phyloP scores from a whole-genome alignment of 2,888 invertebrate genomes.

The Dascillus cervinus region DNA sequence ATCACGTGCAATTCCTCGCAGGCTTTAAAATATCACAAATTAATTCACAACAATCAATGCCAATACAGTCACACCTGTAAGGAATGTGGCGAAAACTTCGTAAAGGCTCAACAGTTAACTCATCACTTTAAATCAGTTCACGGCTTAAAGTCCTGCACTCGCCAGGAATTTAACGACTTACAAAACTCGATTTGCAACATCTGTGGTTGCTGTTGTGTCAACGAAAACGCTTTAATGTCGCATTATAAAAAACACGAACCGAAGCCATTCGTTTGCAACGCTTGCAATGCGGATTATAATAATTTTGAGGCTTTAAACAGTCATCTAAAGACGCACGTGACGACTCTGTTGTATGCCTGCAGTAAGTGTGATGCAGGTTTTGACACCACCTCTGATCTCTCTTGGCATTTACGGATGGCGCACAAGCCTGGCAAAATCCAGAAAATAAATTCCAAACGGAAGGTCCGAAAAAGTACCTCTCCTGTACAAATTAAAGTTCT shows the following conservation, averaged over 20 bases:
- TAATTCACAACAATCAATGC: neutral
- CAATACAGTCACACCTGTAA: constrained; percentile 6
- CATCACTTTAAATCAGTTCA: constrained; percentile 17
- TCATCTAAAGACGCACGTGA: constrained; percentile 23
- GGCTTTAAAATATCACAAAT: constrained; percentile 3
- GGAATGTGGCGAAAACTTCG: constrained; percentile 16
- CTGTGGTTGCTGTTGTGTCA: constrained; percentile 18
- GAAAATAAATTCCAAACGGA: no score
- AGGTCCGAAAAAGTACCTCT: no score
- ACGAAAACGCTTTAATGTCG: constrained; percentile 16
- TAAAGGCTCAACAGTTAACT: constrained; percentile 15
- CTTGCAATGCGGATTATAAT: constrained; percentile 18
- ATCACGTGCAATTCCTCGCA: constrained; percentile 5
- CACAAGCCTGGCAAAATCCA: constrained; percentile 22
- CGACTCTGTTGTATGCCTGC: constrained; percentile 31
- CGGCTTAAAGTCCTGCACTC: no score
- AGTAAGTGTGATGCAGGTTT: constrained; percentile 35
- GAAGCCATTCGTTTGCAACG: constrained; percentile 19
- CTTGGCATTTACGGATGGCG: constrained; percentile 27
- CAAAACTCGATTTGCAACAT: constrained; percentile 18
- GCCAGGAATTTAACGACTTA: no score
- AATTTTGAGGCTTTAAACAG: constrained; percentile 24
- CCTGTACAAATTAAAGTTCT: no score
- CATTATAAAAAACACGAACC: constrained; percentile 21
- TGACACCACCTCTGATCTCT: constrained; percentile 30